phyloP scores from a whole-genome alignment of 2,113 vertebrate species.

The Neomonachus schauinslandi region DNA sequence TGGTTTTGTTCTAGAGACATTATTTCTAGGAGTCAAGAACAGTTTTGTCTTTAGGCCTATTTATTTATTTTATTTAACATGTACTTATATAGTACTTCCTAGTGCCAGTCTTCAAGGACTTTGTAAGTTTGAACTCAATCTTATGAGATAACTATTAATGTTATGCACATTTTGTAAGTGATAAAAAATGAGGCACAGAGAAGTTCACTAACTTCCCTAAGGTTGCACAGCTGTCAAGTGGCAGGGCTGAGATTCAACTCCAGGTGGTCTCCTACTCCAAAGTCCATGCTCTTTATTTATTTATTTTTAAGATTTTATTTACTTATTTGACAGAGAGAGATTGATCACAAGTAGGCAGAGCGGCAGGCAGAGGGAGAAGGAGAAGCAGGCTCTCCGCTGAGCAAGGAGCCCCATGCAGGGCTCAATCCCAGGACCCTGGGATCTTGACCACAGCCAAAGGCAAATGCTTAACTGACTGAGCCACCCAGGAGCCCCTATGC shows the following conservation, averaged over 20 bases:
- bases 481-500: too few species aligned
- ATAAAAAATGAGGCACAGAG: background rate
- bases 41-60: conserved; percentile 23
- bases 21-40: conserved; percentile 28
- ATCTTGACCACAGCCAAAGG: too few species aligned
- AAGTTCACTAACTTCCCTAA: background rate
- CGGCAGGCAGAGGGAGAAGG: too few species aligned
- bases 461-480: too few species aligned
- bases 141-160: background rate
- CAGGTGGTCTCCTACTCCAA: background rate
- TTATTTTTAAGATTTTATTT: background rate
- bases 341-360: too few species aligned
- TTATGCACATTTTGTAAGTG: background rate
- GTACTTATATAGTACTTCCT: background rate
- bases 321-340: too few species aligned
- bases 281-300: background rate
- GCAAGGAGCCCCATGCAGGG: too few species aligned
- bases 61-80: conserved; percentile 16
- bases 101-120: background rate
- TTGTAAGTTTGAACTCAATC: background rate
- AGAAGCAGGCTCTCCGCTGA: too few species aligned
- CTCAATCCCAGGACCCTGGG: too few species aligned
- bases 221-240: background rate
- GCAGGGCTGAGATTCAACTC: background rate
- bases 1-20: background rate